Conservation (phyloP, 2,888 invertebrate genomes). For the Teleogryllus oceanicus region DNA sequence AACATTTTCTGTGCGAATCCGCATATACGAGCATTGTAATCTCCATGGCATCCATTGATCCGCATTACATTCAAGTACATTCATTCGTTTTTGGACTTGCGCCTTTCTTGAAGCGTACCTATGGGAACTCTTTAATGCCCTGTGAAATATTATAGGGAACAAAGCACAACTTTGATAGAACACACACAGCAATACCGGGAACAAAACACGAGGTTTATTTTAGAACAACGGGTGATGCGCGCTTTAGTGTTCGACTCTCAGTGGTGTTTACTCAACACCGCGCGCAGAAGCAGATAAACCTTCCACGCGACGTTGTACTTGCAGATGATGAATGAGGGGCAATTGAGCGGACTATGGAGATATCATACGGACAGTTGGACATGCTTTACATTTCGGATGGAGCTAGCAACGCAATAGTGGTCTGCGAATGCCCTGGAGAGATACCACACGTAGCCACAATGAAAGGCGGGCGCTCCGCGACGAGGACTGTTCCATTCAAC, state of each 20-base stretch:
- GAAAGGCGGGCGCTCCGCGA: background rate
- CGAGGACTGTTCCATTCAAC: background rate
- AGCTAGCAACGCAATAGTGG: background rate
- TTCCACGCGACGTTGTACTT: background rate
- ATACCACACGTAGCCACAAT: background rate
- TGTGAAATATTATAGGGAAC: too few species aligned
- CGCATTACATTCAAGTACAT: too few species aligned
- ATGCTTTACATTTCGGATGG: background rate
- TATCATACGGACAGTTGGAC: slow-evolving; percentile 6
- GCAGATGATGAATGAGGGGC: background rate
- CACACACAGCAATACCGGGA: too few species aligned
- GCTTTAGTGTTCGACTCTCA: background rate
- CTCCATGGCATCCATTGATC: too few species aligned
- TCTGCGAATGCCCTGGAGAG: slow-evolving; percentile 5
- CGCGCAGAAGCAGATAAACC: background rate
- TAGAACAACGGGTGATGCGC: too few species aligned
- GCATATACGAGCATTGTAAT: too few species aligned
- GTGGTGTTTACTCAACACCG: background rate
- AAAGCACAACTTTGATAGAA: too few species aligned
- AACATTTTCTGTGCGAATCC: too few species aligned
- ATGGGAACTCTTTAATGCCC: too few species aligned
- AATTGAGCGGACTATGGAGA: slow-evolving; percentile 7
- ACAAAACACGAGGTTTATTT: too few species aligned
- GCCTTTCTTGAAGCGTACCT: too few species aligned
- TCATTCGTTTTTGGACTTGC: too few species aligned